Evolutionary conservation across 2,797 vertebrate genomes (phyloP).

Genomic region (Sebastiscus albofasciatus): DNA sequence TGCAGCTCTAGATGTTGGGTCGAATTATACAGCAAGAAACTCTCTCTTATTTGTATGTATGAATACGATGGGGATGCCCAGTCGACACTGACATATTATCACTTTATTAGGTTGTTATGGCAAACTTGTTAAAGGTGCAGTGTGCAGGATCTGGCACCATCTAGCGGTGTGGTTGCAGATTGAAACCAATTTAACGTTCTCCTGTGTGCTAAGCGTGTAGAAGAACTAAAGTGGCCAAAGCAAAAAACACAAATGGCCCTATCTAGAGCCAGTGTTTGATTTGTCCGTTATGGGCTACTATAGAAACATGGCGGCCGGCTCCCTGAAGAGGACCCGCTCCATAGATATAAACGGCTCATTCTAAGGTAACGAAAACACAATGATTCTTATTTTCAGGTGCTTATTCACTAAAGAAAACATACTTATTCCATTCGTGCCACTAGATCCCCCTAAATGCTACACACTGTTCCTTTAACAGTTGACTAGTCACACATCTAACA

Average conservation of each 20-base stretch:
- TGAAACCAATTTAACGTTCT: no score
- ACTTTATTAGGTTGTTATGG: not conserved
- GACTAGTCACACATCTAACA: not conserved
- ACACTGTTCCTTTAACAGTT: not conserved
- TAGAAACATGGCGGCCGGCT: not conserved
- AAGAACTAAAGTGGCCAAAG: rapidly evolving
- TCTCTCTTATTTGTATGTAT: slow-evolving; percentile 1
- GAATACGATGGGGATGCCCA: slow-evolving; percentile 12
- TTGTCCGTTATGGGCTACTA: rapidly evolving
- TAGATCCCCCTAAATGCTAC: not conserved
- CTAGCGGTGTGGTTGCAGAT: no score
- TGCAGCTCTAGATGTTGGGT: not conserved
- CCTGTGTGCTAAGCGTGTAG: not conserved
- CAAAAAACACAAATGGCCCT: not conserved
- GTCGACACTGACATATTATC: not conserved
- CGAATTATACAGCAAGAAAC: not conserved
- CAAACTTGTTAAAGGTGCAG: not conserved
- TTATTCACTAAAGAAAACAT: not conserved
- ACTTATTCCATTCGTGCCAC: not conserved
- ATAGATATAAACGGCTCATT: not conserved
- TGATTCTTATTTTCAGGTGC: not conserved
- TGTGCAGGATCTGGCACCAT: no score
- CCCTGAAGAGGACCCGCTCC: not conserved
- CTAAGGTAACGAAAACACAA: no score
- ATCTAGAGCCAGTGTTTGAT: not conserved